Evolutionary conservation across 2,888 invertebrate genomes (phyloP).

Genomic region (Timema podura): DNA sequence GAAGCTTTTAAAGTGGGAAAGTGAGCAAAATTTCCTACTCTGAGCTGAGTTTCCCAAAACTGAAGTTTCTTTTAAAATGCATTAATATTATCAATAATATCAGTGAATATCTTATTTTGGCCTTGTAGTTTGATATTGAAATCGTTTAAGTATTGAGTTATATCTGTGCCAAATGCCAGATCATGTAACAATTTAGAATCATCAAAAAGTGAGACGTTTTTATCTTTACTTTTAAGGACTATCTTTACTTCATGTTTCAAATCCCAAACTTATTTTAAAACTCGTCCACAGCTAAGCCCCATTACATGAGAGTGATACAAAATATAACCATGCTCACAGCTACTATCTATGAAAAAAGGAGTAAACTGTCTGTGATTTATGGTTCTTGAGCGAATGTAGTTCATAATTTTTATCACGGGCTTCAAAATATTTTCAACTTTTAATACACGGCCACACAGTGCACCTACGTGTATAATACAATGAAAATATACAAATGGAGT

Average conservation of each 20-base stretch:
- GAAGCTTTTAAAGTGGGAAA: conserved; percentile 6
- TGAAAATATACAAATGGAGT: too few relatives aligned
- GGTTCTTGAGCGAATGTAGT: neutral
- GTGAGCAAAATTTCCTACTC: neutral
- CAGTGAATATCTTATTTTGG: neutral
- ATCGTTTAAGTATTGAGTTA: conserved; percentile 1
- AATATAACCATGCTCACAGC: neutral
- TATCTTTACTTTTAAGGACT: conserved; percentile 7
- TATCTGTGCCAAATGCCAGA: conserved; percentile 12
- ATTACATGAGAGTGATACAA: neutral
- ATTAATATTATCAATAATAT: neutral
- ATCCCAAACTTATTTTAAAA: conserved; percentile 3
- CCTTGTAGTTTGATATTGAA: conserved; percentile 12
- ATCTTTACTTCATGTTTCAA: conserved; percentile 12
- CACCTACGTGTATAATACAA: too few relatives aligned
- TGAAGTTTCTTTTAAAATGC: too few relatives aligned
- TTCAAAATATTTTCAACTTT: too few relatives aligned
- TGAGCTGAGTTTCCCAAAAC: neutral
- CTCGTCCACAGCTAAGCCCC: neutral
- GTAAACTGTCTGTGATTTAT: conserved; percentile 5
- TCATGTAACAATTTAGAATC: neutral
- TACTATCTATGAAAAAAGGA: neutral
- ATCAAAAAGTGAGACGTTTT: conserved; percentile 14
- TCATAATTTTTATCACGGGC: neutral
- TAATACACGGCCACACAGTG: too few relatives aligned